Percentiles rank a stretch among this genome's conserved stretches.
phyloP scores from a whole-genome alignment of 2,888 invertebrate species.

The Andrena fulva region DNA sequence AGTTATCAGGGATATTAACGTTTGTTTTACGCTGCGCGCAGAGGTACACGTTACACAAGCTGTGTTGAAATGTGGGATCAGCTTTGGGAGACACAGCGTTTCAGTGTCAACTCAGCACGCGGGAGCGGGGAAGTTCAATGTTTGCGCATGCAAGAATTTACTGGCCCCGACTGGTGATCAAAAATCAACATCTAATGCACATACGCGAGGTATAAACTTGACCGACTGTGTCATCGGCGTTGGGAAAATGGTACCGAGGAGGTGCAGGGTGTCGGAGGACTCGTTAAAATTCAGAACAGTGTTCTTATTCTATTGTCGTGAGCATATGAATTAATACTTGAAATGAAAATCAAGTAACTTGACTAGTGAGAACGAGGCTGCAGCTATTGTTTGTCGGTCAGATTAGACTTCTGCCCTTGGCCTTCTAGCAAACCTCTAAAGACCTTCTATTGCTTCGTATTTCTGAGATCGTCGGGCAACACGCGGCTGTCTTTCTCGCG shows the following conservation, averaged over 20 bases:
- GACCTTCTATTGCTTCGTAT: not conserved
- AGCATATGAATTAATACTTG: no score
- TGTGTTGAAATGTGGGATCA: not conserved
- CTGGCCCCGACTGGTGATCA: not conserved
- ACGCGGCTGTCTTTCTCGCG: conserved; percentile 69
- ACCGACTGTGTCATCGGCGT: no score
- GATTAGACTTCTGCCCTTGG: not conserved
- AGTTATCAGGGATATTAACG: conserved; percentile 10
- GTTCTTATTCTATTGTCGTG: no score
- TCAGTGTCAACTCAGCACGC: not conserved
- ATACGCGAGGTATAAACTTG: not conserved
- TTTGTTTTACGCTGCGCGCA: not conserved
- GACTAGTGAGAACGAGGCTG: not conserved
- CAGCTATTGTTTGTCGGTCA: not conserved
- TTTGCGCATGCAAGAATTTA: conserved; percentile 39
- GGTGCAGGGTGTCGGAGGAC: no score
- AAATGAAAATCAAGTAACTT: not conserved
- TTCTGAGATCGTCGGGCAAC: conserved; percentile 29
- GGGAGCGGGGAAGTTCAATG: conserved; percentile 1
- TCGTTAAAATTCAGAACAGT: no score
- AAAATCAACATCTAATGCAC: conserved; percentile 16
- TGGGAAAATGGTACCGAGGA: no score
- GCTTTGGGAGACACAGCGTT: not conserved
- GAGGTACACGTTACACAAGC: not conserved
- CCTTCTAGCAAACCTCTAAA: not conserved